Base-by-base conservation (phyloP, 2,113 vertebrate genomes). In the Neofelis nebulosa region DNA sequence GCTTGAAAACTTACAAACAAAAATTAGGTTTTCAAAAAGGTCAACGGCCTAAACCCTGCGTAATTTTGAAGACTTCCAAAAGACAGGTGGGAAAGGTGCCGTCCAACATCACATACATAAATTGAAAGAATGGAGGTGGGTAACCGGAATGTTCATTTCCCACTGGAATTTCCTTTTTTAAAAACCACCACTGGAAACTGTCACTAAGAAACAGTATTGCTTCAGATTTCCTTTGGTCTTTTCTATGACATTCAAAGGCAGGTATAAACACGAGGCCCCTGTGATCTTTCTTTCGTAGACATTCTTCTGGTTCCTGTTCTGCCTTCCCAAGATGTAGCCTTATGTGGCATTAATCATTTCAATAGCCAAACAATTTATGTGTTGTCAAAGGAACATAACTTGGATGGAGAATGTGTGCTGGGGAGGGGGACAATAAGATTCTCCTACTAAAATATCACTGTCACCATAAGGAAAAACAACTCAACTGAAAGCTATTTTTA, bases 321-420 rank as follows among this genome's bases (percentile, higher is more conserved):
- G 16, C 61, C 61, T 84, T 73, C 78, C 13, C n/a, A 16, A 78
- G 45, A 88, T 3, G 19, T 79, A 91, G 48, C 23, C 45, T 18
- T 16, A 18, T 13, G 38, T 52, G 69, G 61, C 71, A 93, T 93
- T 85, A 25, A 89, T 95, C 96, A 97, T 86, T 27, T 73, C 79
- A 74, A 91, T 0, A 66, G 66, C 48, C 78, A 41, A 95, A 52
- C 36, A 57, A 87, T 66, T 87, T 48, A 76, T 31, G 14, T 63
- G 68, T 65, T 79, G 76, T 83, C 71, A 48, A 68, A 69, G 55
- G 55, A 76, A 29, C 36, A 2, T 50, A 80, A 73, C 76, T 38
- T 63, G 33, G 12, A 29, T 73, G 14, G 52, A 74, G 25, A 93
- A 65, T 25, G 45, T 12, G 11, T 18, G 7, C 8, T 8, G 10